Evolutionary conservation across 1,140 invertebrate genomes (phyloP).

Genomic region (Pogonognathellus flavescens): DNA sequence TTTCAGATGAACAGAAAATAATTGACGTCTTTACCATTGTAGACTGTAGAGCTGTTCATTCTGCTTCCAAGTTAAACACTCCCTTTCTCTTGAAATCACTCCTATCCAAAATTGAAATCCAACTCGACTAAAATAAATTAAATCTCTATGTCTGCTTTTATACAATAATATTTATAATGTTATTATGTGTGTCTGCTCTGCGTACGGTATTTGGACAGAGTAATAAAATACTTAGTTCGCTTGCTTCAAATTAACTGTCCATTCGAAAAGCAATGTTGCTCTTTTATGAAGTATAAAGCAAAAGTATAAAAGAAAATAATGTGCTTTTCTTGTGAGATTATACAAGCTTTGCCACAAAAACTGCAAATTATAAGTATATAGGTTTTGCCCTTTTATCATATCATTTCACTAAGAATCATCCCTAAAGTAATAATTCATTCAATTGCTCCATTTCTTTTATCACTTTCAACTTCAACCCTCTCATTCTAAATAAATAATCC

Average conservation of each 20-base stretch:
- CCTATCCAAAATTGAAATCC: slow-evolving; percentile 27
- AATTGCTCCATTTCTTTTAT: slow-evolving; percentile 30
- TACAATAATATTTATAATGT: neutral
- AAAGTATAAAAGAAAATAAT: too few relatives aligned
- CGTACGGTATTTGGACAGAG: too few relatives aligned
- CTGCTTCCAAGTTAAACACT: slow-evolving; percentile 42
- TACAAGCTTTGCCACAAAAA: too few relatives aligned
- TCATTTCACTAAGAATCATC: slow-evolving; percentile 4
- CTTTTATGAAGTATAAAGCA: too few relatives aligned
- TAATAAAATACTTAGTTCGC: too few relatives aligned
- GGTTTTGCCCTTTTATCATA: neutral
- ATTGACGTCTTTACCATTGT: slow-evolving; percentile 37
- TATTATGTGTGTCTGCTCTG: too few relatives aligned
- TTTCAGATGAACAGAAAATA: slow-evolving; percentile 21
- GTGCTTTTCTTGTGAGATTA: too few relatives aligned
- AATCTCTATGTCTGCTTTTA: slow-evolving; percentile 9
- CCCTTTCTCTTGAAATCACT: slow-evolving; percentile 45
- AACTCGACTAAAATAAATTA: slow-evolving; percentile 35
- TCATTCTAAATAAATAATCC: neutral
- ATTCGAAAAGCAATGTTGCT: too few relatives aligned
- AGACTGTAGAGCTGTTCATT: slow-evolving; percentile 21
- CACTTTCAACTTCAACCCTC: slow-evolving; percentile 18
- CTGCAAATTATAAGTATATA: too few relatives aligned
- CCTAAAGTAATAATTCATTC: slow-evolving; percentile 6
- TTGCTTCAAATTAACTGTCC: too few relatives aligned